phyloP scores from a whole-genome alignment of 2,888 invertebrate species.

The Panorpa germanica region DNA sequence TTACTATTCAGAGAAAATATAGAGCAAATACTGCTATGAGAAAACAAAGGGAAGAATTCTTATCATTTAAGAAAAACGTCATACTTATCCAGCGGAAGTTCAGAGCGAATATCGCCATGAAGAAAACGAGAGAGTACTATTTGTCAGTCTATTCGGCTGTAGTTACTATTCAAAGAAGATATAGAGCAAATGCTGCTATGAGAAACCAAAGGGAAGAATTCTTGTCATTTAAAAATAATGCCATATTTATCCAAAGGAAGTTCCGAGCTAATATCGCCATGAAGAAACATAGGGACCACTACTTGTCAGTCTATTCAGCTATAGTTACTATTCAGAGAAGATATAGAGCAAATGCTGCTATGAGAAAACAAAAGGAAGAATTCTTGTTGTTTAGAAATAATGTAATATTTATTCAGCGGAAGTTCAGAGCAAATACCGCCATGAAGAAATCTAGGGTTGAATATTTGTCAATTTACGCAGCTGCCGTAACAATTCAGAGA shows the following conservation, averaged over 20 bases:
- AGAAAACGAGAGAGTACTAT: no score
- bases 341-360: slow-evolving; percentile 14
- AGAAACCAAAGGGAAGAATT: slow-evolving; percentile 15
- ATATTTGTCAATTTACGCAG: slow-evolving; percentile 14
- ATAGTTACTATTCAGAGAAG: slow-evolving; percentile 20
- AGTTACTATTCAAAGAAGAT: no score
- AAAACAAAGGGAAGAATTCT: slow-evolving; percentile 14
- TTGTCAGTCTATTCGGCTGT: no score
- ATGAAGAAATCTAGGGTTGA: slow-evolving; percentile 16
- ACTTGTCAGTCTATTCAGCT: slow-evolving; percentile 16
- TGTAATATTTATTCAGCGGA: slow-evolving; percentile 17
- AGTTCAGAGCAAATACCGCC: slow-evolving; percentile 16
- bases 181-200: no score
- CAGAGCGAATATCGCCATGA: no score
- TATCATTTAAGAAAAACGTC: slow-evolving; percentile 13
- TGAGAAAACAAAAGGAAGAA: slow-evolving; percentile 13
- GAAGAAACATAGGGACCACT: slow-evolving; percentile 16
- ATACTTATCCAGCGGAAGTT: slow-evolving; percentile 20
- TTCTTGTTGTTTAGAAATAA: no score
- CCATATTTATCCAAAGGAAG: slow-evolving; percentile 17
- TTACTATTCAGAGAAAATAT: slow-evolving; percentile 18
- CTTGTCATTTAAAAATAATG: slow-evolving; percentile 12
- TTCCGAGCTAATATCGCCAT: slow-evolving; percentile 20
- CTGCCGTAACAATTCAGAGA: slow-evolving; percentile 19
- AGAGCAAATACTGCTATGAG: slow-evolving; percentile 18